Conservation (phyloP, 2,113 vertebrate genomes). For the Chrysemys picta region DNA sequence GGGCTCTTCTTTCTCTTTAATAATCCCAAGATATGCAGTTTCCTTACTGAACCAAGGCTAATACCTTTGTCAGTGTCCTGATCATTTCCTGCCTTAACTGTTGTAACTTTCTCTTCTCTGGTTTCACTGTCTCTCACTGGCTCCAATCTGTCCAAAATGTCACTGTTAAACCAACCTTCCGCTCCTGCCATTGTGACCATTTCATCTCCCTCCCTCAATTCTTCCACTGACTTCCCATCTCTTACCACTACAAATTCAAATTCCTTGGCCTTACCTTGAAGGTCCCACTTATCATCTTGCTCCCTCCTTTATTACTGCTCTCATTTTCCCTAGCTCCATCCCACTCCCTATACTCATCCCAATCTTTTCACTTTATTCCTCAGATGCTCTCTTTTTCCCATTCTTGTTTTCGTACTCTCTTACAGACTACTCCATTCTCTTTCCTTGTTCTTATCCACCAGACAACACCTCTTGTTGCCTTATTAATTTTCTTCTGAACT, state of each 20-base stretch:
- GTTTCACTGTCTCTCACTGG: not conserved
- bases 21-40: not conserved
- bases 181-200: not conserved
- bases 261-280: not conserved
- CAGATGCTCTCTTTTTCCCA: not conserved
- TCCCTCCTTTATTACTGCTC: not conserved
- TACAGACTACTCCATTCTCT: not conserved
- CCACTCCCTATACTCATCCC: not conserved
- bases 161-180: not conserved
- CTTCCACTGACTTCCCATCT: not conserved
- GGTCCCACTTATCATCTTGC: not conserved
- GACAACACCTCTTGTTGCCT: not conserved
- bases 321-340: not conserved
- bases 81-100: not conserved
- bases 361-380: not conserved
- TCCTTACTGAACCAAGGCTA: not conserved
- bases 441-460: not conserved
- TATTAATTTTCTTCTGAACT: not conserved
- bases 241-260: not conserved
- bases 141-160: not conserved
- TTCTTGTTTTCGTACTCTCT: not conserved
- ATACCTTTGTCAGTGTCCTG: not conserved
- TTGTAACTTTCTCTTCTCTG: not conserved
- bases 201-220: not conserved
- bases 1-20: not conserved